These are phyloP conservation scores for Tachycineta bicolor DNA, from an alignment of 2,113 vertebrate genomes.

Conservation along the genomic window DNA sequence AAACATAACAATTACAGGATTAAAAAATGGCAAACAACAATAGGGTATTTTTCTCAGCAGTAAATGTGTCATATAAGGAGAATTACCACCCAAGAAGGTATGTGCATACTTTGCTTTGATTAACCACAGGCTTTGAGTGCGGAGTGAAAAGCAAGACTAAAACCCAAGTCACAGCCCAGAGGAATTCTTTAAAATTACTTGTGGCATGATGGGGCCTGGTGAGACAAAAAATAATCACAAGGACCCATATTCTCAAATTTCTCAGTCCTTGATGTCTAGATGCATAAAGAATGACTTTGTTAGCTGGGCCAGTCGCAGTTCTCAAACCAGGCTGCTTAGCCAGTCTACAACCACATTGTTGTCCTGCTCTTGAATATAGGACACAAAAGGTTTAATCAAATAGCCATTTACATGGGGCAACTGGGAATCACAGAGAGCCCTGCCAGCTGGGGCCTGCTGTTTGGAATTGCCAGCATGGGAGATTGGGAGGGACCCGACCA, in stretches of 20 bases:
- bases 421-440: background rate
- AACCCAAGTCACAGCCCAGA: background rate
- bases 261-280: background rate
- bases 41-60: background rate
- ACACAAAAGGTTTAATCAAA: background rate
- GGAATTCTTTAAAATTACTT: background rate
- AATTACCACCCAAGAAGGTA: background rate
- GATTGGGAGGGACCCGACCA: background rate
- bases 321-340: background rate
- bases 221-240: background rate
- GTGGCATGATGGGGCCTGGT: background rate
- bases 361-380: background rate
- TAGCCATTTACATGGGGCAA: background rate
- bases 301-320: background rate
- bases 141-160: background rate
- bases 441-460: background rate
- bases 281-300: background rate
- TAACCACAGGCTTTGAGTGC: conserved; percentile 5
- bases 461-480: background rate
- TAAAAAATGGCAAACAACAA: background rate
- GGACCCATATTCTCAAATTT: background rate
- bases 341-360: background rate
- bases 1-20: background rate
- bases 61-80: background rate
- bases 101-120: background rate